These are phyloP conservation scores for Uloborus plumipes DNA, from an alignment of 2,888 invertebrate genomes.

Conservation along the genomic window DNA sequence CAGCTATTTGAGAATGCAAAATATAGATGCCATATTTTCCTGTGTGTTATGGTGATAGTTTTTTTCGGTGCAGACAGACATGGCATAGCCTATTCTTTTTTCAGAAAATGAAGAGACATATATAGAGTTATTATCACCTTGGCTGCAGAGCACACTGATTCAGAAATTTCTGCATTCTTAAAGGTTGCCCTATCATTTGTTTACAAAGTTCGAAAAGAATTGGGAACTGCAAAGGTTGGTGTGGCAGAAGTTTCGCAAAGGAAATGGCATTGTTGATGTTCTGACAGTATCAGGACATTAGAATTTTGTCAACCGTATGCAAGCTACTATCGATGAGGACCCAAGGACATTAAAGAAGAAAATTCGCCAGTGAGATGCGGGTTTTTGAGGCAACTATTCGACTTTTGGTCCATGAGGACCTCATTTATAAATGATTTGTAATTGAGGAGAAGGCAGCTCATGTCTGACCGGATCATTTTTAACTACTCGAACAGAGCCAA, in stretches of 20 bases:
- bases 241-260: background rate
- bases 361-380: background rate
- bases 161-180: background rate
- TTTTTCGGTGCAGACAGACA: too few species aligned
- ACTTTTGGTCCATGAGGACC: too few species aligned
- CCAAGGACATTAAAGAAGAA: background rate
- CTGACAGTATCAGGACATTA: constrained; percentile 4
- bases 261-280: background rate
- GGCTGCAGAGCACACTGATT: background rate
- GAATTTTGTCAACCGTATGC: background rate
- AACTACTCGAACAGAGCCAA: too few species aligned
- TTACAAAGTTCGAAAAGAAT: background rate
- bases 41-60: too few species aligned
- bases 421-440: too few species aligned
- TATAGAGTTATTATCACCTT: too few species aligned
- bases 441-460: too few species aligned
- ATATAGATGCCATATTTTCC: too few species aligned
- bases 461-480: too few species aligned
- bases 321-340: background rate
- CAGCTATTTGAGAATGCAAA: too few species aligned
- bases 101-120: too few species aligned
- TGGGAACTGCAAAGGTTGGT: background rate
- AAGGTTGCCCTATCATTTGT: constrained; percentile 3
- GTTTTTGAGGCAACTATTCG: background rate
- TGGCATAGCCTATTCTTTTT: too few species aligned